Percentiles rank a stretch among this genome's conserved stretches.
Evolutionary conservation across 2,888 invertebrate species (phyloP).

Genomic region (Andrena hattorfiana): DNA sequence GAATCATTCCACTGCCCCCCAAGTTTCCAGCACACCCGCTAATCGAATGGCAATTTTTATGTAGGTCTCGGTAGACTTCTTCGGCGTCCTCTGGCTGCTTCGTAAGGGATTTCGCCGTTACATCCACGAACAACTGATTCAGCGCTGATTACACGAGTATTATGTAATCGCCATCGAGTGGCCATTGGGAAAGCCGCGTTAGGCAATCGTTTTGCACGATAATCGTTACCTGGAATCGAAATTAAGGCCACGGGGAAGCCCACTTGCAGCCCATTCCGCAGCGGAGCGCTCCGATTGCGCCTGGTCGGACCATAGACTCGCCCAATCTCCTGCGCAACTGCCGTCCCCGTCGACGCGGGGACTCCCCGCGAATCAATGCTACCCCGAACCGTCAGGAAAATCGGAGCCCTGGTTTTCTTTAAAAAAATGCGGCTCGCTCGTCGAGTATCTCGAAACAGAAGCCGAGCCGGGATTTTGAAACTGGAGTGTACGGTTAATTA

Average conservation of each 20-base stretch:
- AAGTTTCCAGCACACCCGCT: too few species aligned
- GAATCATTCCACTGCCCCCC: too few species aligned
- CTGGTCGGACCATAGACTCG: neutral
- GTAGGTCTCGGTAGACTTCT: too few species aligned
- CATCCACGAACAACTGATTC: slow-evolving; percentile 5
- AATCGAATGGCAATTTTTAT: too few species aligned
- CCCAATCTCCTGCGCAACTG: slow-evolving; percentile 6
- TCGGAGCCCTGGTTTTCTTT: neutral
- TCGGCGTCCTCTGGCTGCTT: neutral
- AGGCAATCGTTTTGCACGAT: slow-evolving; percentile 61
- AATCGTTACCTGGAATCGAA: slow-evolving; percentile 56
- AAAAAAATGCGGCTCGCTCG: neutral
- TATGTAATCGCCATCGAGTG: slow-evolving; percentile 69
- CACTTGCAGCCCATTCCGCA: slow-evolving; percentile 8
- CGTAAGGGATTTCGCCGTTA: slow-evolving; percentile 8
- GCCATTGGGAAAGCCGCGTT: slow-evolving; percentile 60
- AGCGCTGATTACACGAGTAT: slow-evolving; percentile 30
- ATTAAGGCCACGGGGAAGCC: slow-evolving; percentile 60
- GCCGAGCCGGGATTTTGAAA: neutral
- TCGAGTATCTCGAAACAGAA: neutral
- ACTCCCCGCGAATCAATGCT: slow-evolving; percentile 18
- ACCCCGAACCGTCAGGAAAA: neutral
- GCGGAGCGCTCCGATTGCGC: neutral
- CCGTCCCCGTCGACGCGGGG: slow-evolving; percentile 8
- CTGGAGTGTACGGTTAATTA: neutral